Base-by-base conservation (phyloP, 2,113 vertebrate genomes). In the Hylia prasina region DNA sequence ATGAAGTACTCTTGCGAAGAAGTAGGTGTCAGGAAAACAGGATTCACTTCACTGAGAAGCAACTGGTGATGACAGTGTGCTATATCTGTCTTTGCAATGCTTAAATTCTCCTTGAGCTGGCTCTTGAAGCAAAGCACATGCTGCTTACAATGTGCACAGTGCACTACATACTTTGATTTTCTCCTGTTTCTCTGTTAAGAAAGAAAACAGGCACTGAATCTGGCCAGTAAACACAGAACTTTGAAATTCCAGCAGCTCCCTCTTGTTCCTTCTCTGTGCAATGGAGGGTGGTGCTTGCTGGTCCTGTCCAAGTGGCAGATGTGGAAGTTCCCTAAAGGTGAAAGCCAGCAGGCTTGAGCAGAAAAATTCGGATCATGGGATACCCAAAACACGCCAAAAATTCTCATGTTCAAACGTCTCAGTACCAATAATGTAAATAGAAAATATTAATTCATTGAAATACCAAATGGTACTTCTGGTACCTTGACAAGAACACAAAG, bases 41-140 rank as follows among this genome's bases (percentile, higher is more conserved):
- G 85, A 93, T 89, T 90, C 35, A 12, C 64, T 94, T 93, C 57
- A 82, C 54, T 48, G 47, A 86, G 84, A 91, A 91, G 61, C 78
- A 96, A 83, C 63, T 91, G 72, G 87, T 90, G 92, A 78, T 96
- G 87, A 86, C 87, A 94, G 44, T 27, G 63, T 93, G 71, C 72
- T 94, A 70, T 90, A 85, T 85, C 58, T 94, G 71, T 96, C 78
- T 93, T 76, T 92, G 87, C 42, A 79, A 80, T 65, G 92, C 86
- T 87, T 65, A 85, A 69, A 93, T 93, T 91, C 66, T 82, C 30
- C 85, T 90, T 40, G 48, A 93, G 64, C 24, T 93, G 79, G 56
- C 79, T 95, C 90, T 92, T 88, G 79, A 95, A 90, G 73, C 3
- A 1, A 87, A 93, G 68, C 70, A 87, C 78, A 39, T 54, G 78